Base-by-base conservation (phyloP, 1,140 invertebrate genomes). In the Parapsyche elsis region DNA sequence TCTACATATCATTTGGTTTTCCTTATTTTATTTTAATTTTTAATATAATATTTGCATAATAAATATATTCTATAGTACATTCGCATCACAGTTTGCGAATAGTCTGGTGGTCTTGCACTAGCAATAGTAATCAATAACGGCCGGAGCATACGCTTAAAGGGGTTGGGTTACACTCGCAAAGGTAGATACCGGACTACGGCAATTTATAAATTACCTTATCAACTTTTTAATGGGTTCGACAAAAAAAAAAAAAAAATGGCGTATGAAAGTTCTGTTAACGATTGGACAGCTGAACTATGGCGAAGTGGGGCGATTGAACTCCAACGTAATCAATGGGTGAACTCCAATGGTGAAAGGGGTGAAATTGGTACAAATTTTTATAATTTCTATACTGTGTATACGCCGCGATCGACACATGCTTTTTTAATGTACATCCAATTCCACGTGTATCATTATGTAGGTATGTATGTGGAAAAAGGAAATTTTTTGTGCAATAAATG, bases 221-320 rank as follows among this genome's bases (percentile, higher is more conserved):
- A 53, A 14, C 10, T 5, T 12, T 53, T 16, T 53, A 53, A 53
- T 16, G 49, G 30, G 30, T 38, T 53, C 49, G 49, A 14, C 49
- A 14, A 53, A 53, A 53, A 7, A 46, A 23, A 64, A 64, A 64
- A 64, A 64, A 67, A 67, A n/a, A 19, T 21, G 64, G 23, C 5
- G 21, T 26, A 67, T 53, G 24, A 16, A 53, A 67, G 59, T 23
- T 24, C 24, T 24, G 64, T 23, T 30, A 53, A 53, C 49, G 49
- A 53, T 61, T 24, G 64, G 64, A 23, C 64, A 67, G 64, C 64
- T 67, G 64, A 67, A 67, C 64, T 12, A 23, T 26, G 12, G 1
- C 14, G 64, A 67, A 14, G 64, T 67, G 64, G 64, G 64, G 64
- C 64, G 64, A 67, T 67, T 67, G 64, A 67, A 67, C 64, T 67